phyloP scores from a whole-genome alignment of 2,113 vertebrate genomes.

The Eretmochelys imbricata region DNA sequence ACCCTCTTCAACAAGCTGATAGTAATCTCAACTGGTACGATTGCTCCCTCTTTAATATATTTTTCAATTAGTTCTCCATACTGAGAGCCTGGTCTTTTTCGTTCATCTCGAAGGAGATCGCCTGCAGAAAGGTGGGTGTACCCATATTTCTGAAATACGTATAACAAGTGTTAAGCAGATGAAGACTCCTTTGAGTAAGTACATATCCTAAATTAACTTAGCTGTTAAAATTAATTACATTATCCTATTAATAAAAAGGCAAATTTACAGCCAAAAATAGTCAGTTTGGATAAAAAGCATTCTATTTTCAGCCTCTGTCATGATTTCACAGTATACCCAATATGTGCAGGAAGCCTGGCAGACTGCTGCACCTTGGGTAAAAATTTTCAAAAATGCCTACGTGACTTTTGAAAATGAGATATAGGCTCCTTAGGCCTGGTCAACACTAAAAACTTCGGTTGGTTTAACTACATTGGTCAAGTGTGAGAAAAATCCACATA shows the following conservation, averaged over 20 bases:
- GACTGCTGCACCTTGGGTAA: background rate
- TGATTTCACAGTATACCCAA: rapidly evolving
- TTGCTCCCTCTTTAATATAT: constrained; percentile 94
- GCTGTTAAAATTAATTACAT: rapidly evolving
- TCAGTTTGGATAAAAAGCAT: background rate
- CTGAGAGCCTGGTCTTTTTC: constrained; percentile 88
- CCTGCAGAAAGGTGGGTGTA: constrained; percentile 97
- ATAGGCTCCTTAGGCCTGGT: no score
- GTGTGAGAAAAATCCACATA: no score
- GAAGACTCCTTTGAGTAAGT: background rate
- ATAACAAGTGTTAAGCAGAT: constrained; percentile 1
- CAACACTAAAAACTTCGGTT: no score
- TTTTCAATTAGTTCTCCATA: constrained; percentile 92
- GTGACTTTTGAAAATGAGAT: background rate
- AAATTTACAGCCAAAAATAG: background rate
- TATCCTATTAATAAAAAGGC: background rate
- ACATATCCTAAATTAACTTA: background rate
- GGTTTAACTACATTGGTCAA: no score
- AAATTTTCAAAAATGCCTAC: constrained; percentile 3
- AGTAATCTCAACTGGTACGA: constrained; percentile 97
- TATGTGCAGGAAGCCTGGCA: background rate
- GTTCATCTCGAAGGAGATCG: constrained; percentile 93
- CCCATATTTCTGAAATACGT: constrained; percentile 84
- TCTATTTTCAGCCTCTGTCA: rapidly evolving
- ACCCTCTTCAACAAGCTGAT: constrained; percentile 94